Evolutionary conservation across 2,888 invertebrate genomes (phyloP).

Genomic region (Acleris literana): DNA sequence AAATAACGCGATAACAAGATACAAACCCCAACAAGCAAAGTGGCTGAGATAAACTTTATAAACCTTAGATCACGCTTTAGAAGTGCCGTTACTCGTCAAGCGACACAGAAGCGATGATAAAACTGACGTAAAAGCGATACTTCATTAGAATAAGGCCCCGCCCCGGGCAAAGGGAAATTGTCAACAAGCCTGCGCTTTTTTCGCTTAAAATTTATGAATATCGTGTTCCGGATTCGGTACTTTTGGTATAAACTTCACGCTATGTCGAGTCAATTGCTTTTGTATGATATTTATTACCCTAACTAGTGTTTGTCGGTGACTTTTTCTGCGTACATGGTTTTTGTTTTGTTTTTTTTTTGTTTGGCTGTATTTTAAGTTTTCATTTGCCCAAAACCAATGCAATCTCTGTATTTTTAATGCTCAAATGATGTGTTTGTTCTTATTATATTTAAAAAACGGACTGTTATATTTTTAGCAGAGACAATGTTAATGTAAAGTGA

Average conservation of each 20-base stretch:
- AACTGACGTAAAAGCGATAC: slow-evolving; percentile 32
- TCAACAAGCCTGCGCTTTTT: slow-evolving; percentile 23
- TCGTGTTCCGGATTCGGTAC: slow-evolving; percentile 3
- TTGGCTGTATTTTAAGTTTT: too few relatives aligned
- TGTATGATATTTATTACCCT: neutral
- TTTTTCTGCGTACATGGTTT: too few relatives aligned
- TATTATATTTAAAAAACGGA: too few relatives aligned
- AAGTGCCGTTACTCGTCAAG: slow-evolving; percentile 9
- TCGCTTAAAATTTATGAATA: slow-evolving; percentile 25
- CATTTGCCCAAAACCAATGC: too few relatives aligned
- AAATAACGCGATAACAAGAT: too few relatives aligned
- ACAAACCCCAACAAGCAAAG: too few relatives aligned
- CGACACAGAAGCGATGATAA: slow-evolving; percentile 31
- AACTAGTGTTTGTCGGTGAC: too few relatives aligned
- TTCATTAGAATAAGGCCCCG: slow-evolving; percentile 33
- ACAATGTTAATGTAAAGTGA: too few relatives aligned
- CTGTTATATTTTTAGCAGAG: too few relatives aligned
- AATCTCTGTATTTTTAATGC: too few relatives aligned
- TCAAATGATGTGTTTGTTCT: too few relatives aligned
- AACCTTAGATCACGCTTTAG: neutral
- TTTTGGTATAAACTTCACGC: neutral
- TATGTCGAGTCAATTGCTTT: neutral
- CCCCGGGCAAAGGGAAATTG: slow-evolving; percentile 16
- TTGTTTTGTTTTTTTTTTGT: too few relatives aligned
- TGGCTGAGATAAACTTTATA: neutral